Base-by-base conservation (phyloP, 2,888 invertebrate genomes). In the Zaprionus lineosus region DNA sequence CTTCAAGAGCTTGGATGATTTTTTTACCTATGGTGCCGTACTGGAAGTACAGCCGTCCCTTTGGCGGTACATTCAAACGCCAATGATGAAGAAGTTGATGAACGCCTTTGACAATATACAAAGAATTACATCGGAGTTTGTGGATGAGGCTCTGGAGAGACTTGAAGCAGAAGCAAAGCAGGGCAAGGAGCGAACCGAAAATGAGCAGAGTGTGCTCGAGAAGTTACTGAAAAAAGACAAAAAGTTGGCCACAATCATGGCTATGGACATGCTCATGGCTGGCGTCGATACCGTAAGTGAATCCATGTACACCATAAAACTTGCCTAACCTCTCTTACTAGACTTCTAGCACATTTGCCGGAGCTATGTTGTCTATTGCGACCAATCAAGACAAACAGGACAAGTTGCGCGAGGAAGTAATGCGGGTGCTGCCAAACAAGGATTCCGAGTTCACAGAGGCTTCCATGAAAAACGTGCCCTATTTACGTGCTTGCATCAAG, bases 401-500 rank as follows among this genome's bases (percentile, higher is more conserved):
- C 7, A 92, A 91, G 68, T 89, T 95, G 1, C 91, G 93, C 11
- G 88, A 92, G 43, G 94, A 95, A 87, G 78, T 93, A 1, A 64
- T 88, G 4, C 86, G 86, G 0, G 86, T 91, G 6, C 66, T 92
- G 16, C 90, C 91, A 0, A 47, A 87, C 0, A 91, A 90, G 58
- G 82, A 90, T 33, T 88, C 91, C 0, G 87, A 87, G 8, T 83
- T 93, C 14, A 91, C 91, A 0, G 86, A 90, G 6, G 88, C 89
- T 0, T 87, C 91, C 40, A 86, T 92, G 44, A 89, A 90, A 14
- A 88, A 91, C 50, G 89, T 92, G 47, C 91, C 92, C 0, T 95
- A 94, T 84, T 84, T 95, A 12, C 93, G 92, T 53, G 95, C 95
- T 0, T 95, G 94, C 76, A 91, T 95, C 12, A 95, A 95, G 83